Base-by-base conservation (phyloP, 2,888 invertebrate genomes). In the Geophilus truncorum region DNA sequence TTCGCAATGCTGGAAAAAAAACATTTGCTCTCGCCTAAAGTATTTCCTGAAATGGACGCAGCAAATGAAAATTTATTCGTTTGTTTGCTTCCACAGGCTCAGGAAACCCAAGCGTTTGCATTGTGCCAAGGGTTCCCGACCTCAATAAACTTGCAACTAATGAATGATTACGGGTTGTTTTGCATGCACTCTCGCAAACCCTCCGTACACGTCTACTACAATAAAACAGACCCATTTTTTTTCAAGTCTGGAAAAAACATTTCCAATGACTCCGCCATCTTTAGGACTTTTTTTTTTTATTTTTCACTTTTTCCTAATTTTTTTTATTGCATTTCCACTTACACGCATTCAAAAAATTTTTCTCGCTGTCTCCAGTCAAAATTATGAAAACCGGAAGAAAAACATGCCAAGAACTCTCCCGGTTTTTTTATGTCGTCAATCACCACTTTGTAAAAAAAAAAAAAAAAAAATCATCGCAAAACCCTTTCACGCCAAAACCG, bases 51-150 rank as follows among this genome's bases (percentile, higher is more conserved):
- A 57, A 57, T 57, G 57, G 57, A 57, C 57, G 57, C 57, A 21
- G 57, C 57, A 57, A 57, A 57, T 57, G 57, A 57, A 57, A 57
- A 57, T 57, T 57, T 57, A 57, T 57, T 57, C 57, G 57, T 57
- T 57, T 57, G 57, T 57, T 57, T 57, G 57, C 57, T 57, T 57
- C 57, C 57, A 18, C 57, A 57, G 57, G 57, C 57, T 9, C 57
- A 57, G 57, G 57, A 57, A 57, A 57, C 57, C 57, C 57, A 57
- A 57, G 57, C 57, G 57, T 57, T 57, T 57, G 57, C 57, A 57
- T 57, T 23, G 57, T 57, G 57, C 57, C 21, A 18, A 57, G 57
- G 57, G 57, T 57, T 57, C 57, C 57, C 57, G 57, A 57, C 57
- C 57, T 57, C 57, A 57, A 57, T 57, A 57, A 57, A 57, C 57